Conservation (phyloP, 2,888 invertebrate genomes). For the Eupithecia dodoneata region DNA sequence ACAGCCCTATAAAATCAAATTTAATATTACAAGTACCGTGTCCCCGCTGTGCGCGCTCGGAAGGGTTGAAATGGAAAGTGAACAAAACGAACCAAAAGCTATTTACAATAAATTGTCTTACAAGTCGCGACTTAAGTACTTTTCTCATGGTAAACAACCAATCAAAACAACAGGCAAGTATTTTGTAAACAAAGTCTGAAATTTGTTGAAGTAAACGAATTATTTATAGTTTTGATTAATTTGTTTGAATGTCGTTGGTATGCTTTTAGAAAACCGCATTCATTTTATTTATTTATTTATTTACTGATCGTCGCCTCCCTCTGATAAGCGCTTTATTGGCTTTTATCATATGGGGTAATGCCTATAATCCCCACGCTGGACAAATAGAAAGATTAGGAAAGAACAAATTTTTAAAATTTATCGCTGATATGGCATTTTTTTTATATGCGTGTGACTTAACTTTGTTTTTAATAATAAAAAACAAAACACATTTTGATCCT, state of each 20-base stretch:
- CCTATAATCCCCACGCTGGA: too few relatives aligned
- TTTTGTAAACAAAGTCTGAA: background rate
- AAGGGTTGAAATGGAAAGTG: conserved; percentile 53
- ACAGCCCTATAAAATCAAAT: conserved; percentile 47
- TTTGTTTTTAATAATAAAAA: too few relatives aligned
- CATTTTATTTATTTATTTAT: too few relatives aligned
- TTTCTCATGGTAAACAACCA: background rate
- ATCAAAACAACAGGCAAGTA: background rate
- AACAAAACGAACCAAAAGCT: conserved; percentile 28
- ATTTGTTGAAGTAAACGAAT: background rate
- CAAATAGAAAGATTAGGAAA: too few relatives aligned
- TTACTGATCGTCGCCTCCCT: too few relatives aligned
- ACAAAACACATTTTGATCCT: too few relatives aligned
- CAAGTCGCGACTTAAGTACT: background rate
- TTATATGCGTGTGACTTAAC: too few relatives aligned
- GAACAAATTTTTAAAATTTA: too few relatives aligned
- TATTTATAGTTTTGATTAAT: background rate
- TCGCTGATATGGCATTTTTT: too few relatives aligned
- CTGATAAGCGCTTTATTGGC: too few relatives aligned
- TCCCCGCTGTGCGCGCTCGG: conserved; percentile 58
- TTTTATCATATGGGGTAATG: too few relatives aligned
- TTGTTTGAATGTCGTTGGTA: background rate
- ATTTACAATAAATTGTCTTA: conserved; percentile 26
- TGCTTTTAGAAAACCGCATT: too few relatives aligned
- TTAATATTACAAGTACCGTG: conserved; percentile 50